Evolutionary conservation across 2,888 invertebrate genomes (phyloP).

Genomic region (Brachycybe producta): DNA sequence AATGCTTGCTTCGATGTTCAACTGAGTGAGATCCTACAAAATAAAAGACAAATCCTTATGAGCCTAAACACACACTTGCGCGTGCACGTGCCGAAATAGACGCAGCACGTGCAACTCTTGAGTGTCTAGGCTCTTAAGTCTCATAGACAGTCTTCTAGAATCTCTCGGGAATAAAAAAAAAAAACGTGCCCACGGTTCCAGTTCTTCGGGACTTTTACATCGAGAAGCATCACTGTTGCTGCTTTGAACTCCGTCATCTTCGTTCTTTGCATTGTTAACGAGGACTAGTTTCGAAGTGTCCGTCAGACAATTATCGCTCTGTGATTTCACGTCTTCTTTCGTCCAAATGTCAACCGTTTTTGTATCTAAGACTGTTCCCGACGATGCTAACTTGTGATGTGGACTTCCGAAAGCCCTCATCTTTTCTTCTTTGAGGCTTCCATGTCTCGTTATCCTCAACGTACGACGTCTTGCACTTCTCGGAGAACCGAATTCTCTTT

Average conservation of each 20-base stretch:
- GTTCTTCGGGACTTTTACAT: conserved; percentile 46
- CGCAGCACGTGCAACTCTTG: too few species aligned
- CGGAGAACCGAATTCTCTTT: background rate
- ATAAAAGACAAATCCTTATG: background rate
- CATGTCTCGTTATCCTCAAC: conserved; percentile 1
- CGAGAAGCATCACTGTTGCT: background rate
- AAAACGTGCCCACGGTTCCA: conserved; percentile 52
- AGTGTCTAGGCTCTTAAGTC: too few species aligned
- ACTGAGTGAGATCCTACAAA: conserved; percentile 53
- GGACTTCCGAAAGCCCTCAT: background rate
- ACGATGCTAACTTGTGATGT: background rate
- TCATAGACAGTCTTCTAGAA: too few species aligned
- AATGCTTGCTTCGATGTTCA: conserved; percentile 75
- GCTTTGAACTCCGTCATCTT: background rate
- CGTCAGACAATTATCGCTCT: background rate
- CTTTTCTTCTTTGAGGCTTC: conserved; percentile 11
- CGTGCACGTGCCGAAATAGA: too few species aligned
- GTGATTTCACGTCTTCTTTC: too few species aligned
- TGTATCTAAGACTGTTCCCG: background rate
- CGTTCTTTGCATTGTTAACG: conserved; percentile 12
- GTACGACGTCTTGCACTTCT: background rate
- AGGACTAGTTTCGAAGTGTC: conserved; percentile 1
- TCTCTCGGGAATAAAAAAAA: too few species aligned
- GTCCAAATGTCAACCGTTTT: too few species aligned
- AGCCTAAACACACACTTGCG: background rate